Conservation (phyloP, 1,140 invertebrate species). For the Drosophila lacteicornis region DNA sequence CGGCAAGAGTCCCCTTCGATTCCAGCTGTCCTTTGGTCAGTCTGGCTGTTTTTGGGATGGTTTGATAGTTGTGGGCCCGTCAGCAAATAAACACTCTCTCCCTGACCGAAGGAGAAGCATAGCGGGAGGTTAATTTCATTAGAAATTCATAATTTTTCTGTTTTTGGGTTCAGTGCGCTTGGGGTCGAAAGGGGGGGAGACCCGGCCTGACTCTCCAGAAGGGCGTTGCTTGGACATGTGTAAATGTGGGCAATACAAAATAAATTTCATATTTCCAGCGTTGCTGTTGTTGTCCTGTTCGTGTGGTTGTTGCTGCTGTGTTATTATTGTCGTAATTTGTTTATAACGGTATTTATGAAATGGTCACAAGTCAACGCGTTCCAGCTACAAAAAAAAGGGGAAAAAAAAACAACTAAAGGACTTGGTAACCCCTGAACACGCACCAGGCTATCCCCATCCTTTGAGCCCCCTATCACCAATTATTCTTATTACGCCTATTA, state of each 20-base stretch:
- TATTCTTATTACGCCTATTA: conserved; percentile 83
- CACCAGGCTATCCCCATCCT: conserved; percentile 21
- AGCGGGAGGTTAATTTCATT: conserved; percentile 76
- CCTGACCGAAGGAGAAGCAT: background rate
- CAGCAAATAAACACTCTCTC: conserved; percentile 75
- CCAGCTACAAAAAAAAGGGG: conserved; percentile 17
- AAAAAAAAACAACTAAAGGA: conserved; percentile 22
- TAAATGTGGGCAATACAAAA: conserved; percentile 83
- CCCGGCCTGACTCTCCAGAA: background rate
- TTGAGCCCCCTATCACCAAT: conserved; percentile 62
- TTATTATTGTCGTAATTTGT: conserved; percentile 82
- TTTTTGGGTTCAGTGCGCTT: conserved; percentile 34
- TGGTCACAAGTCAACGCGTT: conserved; percentile 83
- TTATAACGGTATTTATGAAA: conserved; percentile 84
- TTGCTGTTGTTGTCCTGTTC: conserved; percentile 41
- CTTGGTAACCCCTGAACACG: conserved; percentile 46
- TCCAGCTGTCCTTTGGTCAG: conserved; percentile 45
- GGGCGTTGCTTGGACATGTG: conserved; percentile 71
- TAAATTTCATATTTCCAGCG: conserved; percentile 60
- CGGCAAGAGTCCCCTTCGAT: background rate
- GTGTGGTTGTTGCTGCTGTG: conserved; percentile 61
- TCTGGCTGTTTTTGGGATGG: conserved; percentile 22
- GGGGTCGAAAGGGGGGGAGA: background rate
- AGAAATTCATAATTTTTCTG: conserved; percentile 80
- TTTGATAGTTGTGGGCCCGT: conserved; percentile 62